phyloP scores from a whole-genome alignment of 2,888 invertebrate species.

The Pachymerium ferrugineum region DNA sequence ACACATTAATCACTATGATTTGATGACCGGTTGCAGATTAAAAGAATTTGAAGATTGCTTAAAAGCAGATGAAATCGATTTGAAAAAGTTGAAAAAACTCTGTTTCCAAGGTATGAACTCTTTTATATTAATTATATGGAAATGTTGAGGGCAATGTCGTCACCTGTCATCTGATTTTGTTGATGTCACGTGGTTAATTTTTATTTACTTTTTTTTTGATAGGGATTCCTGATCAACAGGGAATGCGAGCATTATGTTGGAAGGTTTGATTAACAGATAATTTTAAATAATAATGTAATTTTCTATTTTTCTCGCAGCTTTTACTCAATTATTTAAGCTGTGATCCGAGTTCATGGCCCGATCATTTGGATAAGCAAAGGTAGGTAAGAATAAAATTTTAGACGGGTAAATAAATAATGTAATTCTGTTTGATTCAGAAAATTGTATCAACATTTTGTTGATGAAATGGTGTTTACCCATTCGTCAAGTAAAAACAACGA shows the following conservation, averaged over 20 bases:
- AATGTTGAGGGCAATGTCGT: background rate
- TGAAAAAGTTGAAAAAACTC: constrained; percentile 60
- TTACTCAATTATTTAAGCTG: constrained; percentile 77
- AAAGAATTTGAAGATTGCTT: constrained; percentile 72
- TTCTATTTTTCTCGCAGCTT: constrained; percentile 49
- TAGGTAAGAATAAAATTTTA: constrained; percentile 42
- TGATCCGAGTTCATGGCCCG: constrained; percentile 61
- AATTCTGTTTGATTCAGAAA: constrained; percentile 32
- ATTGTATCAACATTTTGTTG: constrained; percentile 49
- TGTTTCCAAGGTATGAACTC: constrained; percentile 70
- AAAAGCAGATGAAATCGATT: constrained; percentile 63
- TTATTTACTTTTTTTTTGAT: constrained; percentile 38
- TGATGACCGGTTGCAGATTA: constrained; percentile 56
- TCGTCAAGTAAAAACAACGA: constrained; percentile 57
- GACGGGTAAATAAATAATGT: background rate
- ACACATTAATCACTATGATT: background rate
- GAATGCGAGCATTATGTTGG: constrained; percentile 78
- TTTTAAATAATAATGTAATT: background rate
- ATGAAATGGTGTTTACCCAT: constrained; percentile 82
- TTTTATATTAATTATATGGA: background rate
- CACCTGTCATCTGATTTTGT: background rate
- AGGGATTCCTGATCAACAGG: constrained; percentile 86
- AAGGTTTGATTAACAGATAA: constrained; percentile 49
- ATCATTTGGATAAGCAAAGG: constrained; percentile 67
- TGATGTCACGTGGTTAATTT: background rate